These are phyloP conservation scores for Amyelois transitella DNA, from an alignment of 1,140 invertebrate genomes.

Conservation along the genomic window DNA sequence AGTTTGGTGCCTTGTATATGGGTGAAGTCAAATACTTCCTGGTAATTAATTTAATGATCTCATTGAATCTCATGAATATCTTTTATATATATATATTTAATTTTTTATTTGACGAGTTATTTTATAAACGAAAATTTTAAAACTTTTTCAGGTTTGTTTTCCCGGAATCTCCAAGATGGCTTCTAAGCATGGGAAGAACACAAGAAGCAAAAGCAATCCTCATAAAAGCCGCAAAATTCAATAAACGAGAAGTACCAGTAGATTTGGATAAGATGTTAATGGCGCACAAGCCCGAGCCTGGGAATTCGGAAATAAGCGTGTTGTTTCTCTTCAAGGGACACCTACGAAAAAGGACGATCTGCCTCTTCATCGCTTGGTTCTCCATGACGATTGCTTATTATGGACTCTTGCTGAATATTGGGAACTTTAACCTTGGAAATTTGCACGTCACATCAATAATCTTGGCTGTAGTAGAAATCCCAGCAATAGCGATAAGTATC, in stretches of 20 bases:
- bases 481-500: slow-evolving; percentile 82
- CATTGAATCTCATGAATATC: too few relatives aligned
- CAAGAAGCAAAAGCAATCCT: slow-evolving; percentile 82
- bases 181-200: slow-evolving; percentile 82
- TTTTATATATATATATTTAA: too few relatives aligned
- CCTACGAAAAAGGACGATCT: slow-evolving; percentile 79
- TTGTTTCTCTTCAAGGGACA: slow-evolving; percentile 77
- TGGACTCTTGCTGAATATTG: slow-evolving; percentile 81
- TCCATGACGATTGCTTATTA: slow-evolving; percentile 84
- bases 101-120: too few relatives aligned
- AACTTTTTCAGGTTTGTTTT: slow-evolving; percentile 80
- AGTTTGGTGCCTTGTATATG: too few relatives aligned
- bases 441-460: slow-evolving; percentile 81
- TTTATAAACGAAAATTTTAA: too few relatives aligned
- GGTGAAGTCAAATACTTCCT: too few relatives aligned
- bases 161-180: slow-evolving; percentile 90
- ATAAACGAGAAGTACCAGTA: slow-evolving; percentile 75
- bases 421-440: slow-evolving; percentile 81
- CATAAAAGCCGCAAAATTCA: slow-evolving; percentile 79
- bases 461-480: slow-evolving; percentile 81
- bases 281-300: slow-evolving; percentile 44
- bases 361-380: slow-evolving; percentile 82
- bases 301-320: slow-evolving; percentile 72
- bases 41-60: too few relatives aligned
- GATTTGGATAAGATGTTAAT: slow-evolving; percentile 79